phyloP scores from a whole-genome alignment of 2,888 invertebrate species.

The Shargacucullia verbasci region DNA sequence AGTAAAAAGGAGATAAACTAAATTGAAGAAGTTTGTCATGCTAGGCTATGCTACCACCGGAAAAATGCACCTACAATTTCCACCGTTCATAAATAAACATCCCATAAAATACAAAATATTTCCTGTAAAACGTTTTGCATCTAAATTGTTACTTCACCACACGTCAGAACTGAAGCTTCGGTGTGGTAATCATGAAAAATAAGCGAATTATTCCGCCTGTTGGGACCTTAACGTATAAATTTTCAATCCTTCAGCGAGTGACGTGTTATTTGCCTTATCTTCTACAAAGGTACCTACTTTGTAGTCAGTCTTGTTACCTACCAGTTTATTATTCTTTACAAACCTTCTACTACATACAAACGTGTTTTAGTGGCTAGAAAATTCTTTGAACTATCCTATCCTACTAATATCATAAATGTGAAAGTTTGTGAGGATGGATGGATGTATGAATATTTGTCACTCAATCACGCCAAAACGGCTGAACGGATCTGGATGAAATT shows the following conservation, averaged over 20 bases:
- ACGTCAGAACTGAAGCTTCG: slow-evolving; percentile 40
- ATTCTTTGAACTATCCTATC: too few relatives aligned
- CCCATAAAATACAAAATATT: slow-evolving; percentile 31
- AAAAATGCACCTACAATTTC: too few relatives aligned
- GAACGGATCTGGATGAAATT: too few relatives aligned
- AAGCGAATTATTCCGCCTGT: slow-evolving; percentile 58
- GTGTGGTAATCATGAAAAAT: slow-evolving; percentile 56
- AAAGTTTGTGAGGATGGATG: too few relatives aligned
- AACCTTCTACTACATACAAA: not conserved
- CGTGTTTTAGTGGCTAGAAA: too few relatives aligned
- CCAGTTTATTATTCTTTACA: slow-evolving; percentile 20
- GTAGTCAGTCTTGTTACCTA: slow-evolving; percentile 17
- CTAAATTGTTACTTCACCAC: slow-evolving; percentile 46
- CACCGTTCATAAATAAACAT: slow-evolving; percentile 39
- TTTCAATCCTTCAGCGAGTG: slow-evolving; percentile 65
- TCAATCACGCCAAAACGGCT: too few relatives aligned
- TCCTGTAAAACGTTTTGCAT: slow-evolving; percentile 35
- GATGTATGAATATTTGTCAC: too few relatives aligned
- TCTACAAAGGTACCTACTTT: slow-evolving; percentile 51
- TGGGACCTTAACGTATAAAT: slow-evolving; percentile 64
- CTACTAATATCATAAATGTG: too few relatives aligned
- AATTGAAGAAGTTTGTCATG: too few relatives aligned
- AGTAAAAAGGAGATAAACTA: too few relatives aligned
- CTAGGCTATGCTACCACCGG: too few relatives aligned
- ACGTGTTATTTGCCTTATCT: slow-evolving; percentile 69